Percentiles rank a stretch among this genome's conserved stretches.
These are phyloP conservation scores for Nyctalus aviator DNA, from an alignment of 2,797 vertebrate genomes.

Conservation along the genomic window DNA sequence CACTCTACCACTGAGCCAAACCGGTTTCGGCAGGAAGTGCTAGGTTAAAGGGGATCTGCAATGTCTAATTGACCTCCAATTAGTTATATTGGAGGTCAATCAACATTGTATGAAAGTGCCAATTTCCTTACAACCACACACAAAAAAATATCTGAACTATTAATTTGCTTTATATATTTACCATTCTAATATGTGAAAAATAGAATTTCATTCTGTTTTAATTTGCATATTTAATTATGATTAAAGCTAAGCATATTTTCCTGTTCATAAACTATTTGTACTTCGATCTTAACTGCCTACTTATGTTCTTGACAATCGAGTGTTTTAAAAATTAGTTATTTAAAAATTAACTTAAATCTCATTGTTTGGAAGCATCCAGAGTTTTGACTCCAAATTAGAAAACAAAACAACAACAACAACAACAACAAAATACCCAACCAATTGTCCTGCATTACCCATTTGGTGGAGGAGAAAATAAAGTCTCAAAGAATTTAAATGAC, in stretches of 20 bases:
- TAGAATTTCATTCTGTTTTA: slow-evolving; percentile 23
- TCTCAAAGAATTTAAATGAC: slow-evolving; percentile 27
- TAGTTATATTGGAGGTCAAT: not conserved
- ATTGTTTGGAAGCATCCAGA: not conserved
- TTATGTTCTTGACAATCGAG: not conserved
- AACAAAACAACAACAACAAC: not conserved
- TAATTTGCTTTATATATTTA: slow-evolving; percentile 48
- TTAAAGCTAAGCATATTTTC: slow-evolving; percentile 38
- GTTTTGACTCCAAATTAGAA: not conserved
- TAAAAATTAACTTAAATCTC: not conserved
- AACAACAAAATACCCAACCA: not conserved
- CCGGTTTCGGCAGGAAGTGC: no score
- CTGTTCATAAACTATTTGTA: slow-evolving; percentile 23
- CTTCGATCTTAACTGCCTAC: not conserved
- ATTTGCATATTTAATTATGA: slow-evolving; percentile 23
- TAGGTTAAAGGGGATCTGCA: not conserved
- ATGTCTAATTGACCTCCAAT: not conserved
- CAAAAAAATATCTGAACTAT: not conserved
- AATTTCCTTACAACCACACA: not conserved
- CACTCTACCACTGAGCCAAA: no score
- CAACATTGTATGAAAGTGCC: not conserved
- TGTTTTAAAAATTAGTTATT: slow-evolving; percentile 10
- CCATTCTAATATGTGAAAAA: slow-evolving; percentile 19
- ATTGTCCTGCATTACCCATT: not conserved
- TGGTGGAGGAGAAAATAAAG: not conserved